A percentile compares a stretch with the other conserved stretches of the same genome.
Conservation (phyloP, 37 sponge, comb jelly and placozoan species). For the Ianthella basta region DNA sequence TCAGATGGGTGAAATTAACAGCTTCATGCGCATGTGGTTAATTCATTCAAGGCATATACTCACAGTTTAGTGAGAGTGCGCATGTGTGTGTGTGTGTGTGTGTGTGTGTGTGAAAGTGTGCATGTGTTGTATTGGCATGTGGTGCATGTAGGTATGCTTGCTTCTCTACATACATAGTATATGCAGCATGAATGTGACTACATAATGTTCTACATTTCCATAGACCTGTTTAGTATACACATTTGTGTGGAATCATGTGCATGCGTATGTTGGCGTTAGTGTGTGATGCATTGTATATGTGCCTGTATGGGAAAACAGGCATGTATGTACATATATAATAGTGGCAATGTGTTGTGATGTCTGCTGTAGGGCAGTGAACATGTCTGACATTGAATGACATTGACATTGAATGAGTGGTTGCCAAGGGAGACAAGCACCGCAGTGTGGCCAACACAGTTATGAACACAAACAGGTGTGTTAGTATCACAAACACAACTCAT, state of each 20-base stretch:
- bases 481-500: no score
- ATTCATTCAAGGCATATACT: no score
- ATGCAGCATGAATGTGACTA: no score
- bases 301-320: no score
- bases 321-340: no score
- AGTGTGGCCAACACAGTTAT: conserved; percentile 80
- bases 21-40: not conserved
- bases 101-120: conserved; percentile 26
- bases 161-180: not conserved
- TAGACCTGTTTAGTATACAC: no score
- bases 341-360: no score
- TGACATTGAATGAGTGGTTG: no score
- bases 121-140: not conserved
- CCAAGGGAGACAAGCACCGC: conserved; percentile 80
- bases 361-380: conserved; percentile 58
- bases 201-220: no score
- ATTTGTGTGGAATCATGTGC: not conserved
- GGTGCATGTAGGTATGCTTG: conserved; percentile 16
- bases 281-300: not conserved
- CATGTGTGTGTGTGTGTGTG: no score
- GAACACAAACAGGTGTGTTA: conserved; percentile 80
- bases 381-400: conserved; percentile 67
- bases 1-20: no score
- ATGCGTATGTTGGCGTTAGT: not conserved
- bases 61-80: no score